Base-by-base conservation (phyloP, 2,113 vertebrate genomes). In the Pachycephala philippinensis region DNA sequence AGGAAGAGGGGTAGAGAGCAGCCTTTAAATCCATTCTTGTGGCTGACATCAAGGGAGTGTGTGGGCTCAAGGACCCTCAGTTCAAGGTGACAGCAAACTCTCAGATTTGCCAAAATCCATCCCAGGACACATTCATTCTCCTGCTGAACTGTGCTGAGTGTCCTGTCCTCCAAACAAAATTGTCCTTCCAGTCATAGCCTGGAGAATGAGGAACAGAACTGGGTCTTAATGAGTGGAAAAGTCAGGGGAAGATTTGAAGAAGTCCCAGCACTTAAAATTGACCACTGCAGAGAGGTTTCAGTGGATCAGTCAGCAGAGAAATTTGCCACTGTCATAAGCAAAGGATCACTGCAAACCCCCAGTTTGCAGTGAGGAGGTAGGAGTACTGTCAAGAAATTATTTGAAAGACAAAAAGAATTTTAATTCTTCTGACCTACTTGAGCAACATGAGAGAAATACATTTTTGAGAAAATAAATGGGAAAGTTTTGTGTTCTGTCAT, bases 371-470 rank as follows among this genome's bases (percentile, higher is more conserved):
- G 11, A 56, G 22, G 13, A 39, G 2, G 16, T 27, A 71, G 33
- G 6, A 53, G 11, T 6, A 64, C 27, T 45, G 21, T 49, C 44
- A 35, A 75, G n/a, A 54, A 39, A 31, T 12, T 14, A 49, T 57
- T 70, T 63, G 30, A 84, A 93, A 92, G 14, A 18, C 6, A 7
- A 44, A 63, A 50, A 10, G 5, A 30, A 22, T 65, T 88, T 77
- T 39, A 39, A 10, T 61, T 80, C 40, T 39, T 63, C 40, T 65
- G 49, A 57, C 12, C 31, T 77, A 7, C 42, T 63, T 33, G 11
- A 60, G 11, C 11, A 74, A 57, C 8, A 10, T 4, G 31, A 56
- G 16, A 75, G 31, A 52, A 68, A 79, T 1, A 47, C 0, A 0
- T 26, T 26, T 10, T 33, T 12, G 28, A 59, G 54, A 80, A 57